A percentile compares a stretch with the other conserved stretches of the same genome.
Evolutionary conservation across 2,113 vertebrate genomes (phyloP).

Genomic region (Tragelaphus buxtoni): DNA sequence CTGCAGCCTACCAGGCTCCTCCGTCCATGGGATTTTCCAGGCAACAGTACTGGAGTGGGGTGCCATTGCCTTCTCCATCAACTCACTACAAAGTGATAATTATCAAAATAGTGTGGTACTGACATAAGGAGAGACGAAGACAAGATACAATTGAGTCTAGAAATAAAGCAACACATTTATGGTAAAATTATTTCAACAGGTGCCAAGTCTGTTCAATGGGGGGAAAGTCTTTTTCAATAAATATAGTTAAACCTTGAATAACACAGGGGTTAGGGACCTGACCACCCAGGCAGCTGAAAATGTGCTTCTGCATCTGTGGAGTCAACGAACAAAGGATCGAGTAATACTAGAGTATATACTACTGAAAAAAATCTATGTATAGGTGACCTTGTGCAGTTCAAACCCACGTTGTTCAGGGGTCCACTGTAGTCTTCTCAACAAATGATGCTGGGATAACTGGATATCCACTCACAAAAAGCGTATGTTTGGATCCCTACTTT

Average conservation of each 20-base stretch:
- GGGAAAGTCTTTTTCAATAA: not conserved
- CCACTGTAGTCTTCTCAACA: not conserved
- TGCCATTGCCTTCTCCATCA: not conserved
- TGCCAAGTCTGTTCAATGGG: not conserved
- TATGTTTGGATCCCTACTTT: not conserved
- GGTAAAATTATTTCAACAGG: not conserved
- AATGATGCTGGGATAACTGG: not conserved
- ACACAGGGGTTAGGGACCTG: not conserved
- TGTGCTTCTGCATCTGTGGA: not conserved
- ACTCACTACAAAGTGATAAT: not conserved
- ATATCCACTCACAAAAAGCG: not conserved
- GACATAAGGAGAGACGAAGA: not conserved
- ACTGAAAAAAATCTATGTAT: not conserved
- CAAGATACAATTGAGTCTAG: not conserved
- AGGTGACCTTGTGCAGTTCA: not conserved
- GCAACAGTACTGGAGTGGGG: no score
- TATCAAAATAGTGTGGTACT: not conserved
- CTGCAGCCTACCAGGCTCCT: no score
- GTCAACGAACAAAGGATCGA: not conserved
- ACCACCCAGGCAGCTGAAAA: not conserved
- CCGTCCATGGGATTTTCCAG: no score
- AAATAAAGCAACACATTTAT: not conserved
- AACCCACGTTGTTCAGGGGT: not conserved
- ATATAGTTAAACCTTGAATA: not conserved
- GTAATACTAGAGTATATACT: not conserved